Base-by-base conservation (phyloP, 2,797 vertebrate species). In the Gouania willdenowi region DNA sequence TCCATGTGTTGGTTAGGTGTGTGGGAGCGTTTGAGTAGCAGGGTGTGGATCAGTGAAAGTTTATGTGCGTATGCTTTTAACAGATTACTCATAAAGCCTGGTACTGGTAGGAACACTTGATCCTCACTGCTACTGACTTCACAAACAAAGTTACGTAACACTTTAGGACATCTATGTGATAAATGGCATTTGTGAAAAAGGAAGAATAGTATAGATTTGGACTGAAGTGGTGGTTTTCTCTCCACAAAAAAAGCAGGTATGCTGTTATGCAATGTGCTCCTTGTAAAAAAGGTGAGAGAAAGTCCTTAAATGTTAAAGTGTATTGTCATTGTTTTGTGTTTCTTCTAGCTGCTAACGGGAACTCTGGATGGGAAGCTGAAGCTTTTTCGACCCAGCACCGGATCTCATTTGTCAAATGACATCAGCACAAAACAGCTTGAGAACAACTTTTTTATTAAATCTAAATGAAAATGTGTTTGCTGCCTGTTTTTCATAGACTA, bases 301-400 rank as follows among this genome's bases (percentile, higher is more conserved):
- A 29, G 37, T 50, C 29, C 32, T 28, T 24, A 27, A 26, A 36
- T 34, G 26, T 20, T 27, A 51, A 44, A 41, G 29, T 15, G 31
- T 25, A 56, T 17, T 0, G 4, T 65, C 47, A 67, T 50, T 62
- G 25, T 39, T 35, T 56, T 23, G 3, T 5, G 14, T 57, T 23
- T 76, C 20, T 63, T 17, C 21, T 38, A 94, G 93, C 90, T 95
- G 37, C 59, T 84, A 76, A 93, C 91, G 32, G 92, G 91, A 58
- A 91, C 91, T 41, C 55, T 93, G 80, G 91, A 93, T 38, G 94
- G 93, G 53, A 91, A 82, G 44, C 87, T 96, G 25, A 86, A 58
- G 32, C 74, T 92, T 73, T 94, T 92, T 71, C 53, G 68, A 25
- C 56, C 84, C 32, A 66, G 49, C 34, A 60, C 68, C 10, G 69